phyloP scores from a whole-genome alignment of 2,113 vertebrate species.

The Gallinago media region DNA sequence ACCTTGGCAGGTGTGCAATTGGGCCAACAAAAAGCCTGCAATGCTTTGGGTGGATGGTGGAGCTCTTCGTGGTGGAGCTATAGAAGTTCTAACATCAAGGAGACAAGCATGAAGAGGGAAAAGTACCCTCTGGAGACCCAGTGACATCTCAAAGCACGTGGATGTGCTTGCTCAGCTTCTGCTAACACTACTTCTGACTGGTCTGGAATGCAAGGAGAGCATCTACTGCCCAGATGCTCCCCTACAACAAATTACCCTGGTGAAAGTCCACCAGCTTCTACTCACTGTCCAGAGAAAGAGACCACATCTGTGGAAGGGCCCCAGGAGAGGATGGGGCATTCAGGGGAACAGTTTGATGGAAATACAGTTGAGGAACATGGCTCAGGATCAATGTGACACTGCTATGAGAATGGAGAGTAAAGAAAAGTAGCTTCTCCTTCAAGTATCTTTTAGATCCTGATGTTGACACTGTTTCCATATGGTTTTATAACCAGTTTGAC shows the following conservation, averaged over 20 bases:
- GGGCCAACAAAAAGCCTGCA: not conserved
- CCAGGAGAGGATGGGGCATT: not conserved
- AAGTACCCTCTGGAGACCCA: not conserved
- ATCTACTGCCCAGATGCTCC: not conserved
- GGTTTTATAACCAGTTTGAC: not conserved
- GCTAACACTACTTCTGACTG: not conserved
- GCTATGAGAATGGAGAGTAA: not conserved
- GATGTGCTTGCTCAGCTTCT: not conserved
- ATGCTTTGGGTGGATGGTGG: not conserved
- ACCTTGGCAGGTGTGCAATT: accelerated
- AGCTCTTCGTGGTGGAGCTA: not conserved
- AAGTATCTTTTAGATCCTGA: not conserved
- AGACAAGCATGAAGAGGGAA: not conserved
- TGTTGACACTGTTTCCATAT: not conserved
- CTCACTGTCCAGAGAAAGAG: not conserved
- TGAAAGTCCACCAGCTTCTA: not conserved
- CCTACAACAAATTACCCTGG: not conserved
- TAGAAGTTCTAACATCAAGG: not conserved
- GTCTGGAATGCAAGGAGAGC: not conserved
- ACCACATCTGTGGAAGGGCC: not conserved
- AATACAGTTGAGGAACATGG: not conserved
- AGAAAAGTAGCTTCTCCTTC: not conserved
- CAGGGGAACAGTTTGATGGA: not conserved
- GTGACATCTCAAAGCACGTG: not conserved
- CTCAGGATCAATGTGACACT: not conserved